Base-by-base conservation (phyloP, 2,888 invertebrate species). In the Podabrus alpinus region DNA sequence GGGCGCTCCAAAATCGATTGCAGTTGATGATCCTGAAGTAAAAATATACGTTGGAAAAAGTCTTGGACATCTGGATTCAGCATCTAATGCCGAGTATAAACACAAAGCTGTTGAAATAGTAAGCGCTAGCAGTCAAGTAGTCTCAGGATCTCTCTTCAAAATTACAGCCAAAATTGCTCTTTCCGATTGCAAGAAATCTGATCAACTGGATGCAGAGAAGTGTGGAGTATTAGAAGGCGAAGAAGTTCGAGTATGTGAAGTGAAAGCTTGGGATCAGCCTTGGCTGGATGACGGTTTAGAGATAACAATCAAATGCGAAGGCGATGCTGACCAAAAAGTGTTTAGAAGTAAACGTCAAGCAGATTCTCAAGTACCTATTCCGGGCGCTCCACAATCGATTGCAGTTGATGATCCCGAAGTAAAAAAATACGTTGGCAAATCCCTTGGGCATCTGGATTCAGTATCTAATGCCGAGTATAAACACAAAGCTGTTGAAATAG, bases 151-250 rank as follows among this genome's bases (percentile, higher is more conserved):
- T 21, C 81, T 89, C 68, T 91, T 90, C 16, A 89, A 88, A 81
- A 89, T 94, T 62, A 88, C 89, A 78, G 90, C 90, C 69, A 88
- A 89, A 78, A 86, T 93, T n/a, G 91, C 90, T 13, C 88, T 88
- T 61, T 90, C 91, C 9, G 87, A 88, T 72, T 92, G 92, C 77
- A 81, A 84, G 10, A 89, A 88, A 77, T 24, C 21, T 1, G 69
- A 64, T 60, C 82, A 81, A 29, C 80, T 82, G 29, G 80, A 80
- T 59, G 73, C 81, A 15, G 81, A 81, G 16, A 79, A 80, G 2
- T 81, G 82, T 59, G 75, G 75, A 15, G 70, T 82, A n/a, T 80
- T 83, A 60, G 75, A 85, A 62, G 81, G 85, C 24, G 79, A 85
- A 0, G 81, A 82, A 19, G 79, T 82, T 29, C 80, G 82, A 13